A percentile compares a stretch with the other conserved stretches of the same genome.
Conservation (phyloP, 1,140 invertebrate genomes). For the Ladona fulva region DNA sequence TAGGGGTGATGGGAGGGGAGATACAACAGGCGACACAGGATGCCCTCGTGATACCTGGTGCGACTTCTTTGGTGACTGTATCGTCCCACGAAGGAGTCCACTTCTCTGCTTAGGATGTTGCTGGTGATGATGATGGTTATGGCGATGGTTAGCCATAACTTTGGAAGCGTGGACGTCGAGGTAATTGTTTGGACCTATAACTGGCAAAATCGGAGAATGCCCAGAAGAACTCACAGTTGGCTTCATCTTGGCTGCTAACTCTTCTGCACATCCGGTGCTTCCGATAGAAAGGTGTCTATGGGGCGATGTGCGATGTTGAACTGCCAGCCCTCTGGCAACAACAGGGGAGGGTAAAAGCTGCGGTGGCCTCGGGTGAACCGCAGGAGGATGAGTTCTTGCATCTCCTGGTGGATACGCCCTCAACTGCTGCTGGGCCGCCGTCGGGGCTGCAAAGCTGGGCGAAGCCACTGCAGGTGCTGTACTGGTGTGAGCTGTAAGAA, state of each 20-base stretch:
- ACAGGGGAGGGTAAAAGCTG: constrained; percentile 24
- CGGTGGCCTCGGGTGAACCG: constrained; percentile 16
- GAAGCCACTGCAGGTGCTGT: constrained; percentile 39
- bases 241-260: constrained; percentile 46
- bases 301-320: not conserved
- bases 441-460: constrained; percentile 42
- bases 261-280: not conserved
- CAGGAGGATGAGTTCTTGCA: constrained; percentile 23
- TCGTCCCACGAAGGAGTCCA: not conserved
- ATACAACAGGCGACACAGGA: not conserved
- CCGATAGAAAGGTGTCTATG: not conserved
- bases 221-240: constrained; percentile 38
- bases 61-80: constrained; percentile 15
- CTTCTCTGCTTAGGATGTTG: not conserved
- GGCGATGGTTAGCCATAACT: constrained; percentile 20
- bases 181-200: constrained; percentile 55
- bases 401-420: constrained; percentile 22
- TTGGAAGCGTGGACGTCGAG: constrained; percentile 54
- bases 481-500: constrained; percentile 54
- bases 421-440: constrained; percentile 22
- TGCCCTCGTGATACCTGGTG: constrained; percentile 9
- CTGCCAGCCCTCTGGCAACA: constrained; percentile 12
- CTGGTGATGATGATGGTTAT: constrained; percentile 19
- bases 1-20: not conserved
- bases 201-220: constrained; percentile 35